Percentiles rank a stretch among this genome's conserved stretches.
phyloP scores from a whole-genome alignment of 2,113 vertebrate genomes.

The Rostratula benghalensis region DNA sequence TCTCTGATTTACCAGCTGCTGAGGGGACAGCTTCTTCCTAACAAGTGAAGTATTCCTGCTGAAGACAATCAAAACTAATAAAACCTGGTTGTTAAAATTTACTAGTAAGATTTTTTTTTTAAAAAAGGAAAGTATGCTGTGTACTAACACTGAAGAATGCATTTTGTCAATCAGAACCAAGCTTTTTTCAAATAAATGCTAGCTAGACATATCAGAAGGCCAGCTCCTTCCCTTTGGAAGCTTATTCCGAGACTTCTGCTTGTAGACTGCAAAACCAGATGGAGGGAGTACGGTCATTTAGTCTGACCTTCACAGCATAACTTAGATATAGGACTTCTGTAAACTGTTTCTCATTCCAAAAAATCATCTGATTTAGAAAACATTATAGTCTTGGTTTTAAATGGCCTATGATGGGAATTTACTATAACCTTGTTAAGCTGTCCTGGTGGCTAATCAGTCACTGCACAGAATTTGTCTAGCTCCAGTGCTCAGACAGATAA shows the following conservation, averaged over 20 bases:
- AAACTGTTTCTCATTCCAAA: neutral
- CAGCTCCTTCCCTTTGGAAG: neutral
- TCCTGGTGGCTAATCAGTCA: neutral
- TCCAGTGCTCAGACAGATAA: conserved; percentile 17
- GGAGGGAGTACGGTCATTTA: neutral
- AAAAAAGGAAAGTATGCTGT: neutral
- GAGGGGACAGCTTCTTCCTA: neutral
- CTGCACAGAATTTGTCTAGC: neutral
- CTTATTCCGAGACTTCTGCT: neutral
- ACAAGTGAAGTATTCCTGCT: neutral
- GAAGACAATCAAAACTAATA: neutral
- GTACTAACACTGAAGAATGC: neutral
- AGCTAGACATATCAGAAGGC: neutral
- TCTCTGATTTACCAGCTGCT: conserved; percentile 5
- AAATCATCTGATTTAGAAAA: neutral
- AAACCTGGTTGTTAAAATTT: neutral
- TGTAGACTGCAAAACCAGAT: neutral
- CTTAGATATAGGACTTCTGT: neutral
- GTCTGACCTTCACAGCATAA: neutral
- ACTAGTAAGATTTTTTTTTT: neutral
- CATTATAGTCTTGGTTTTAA: neutral
- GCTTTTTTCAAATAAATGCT: neutral
- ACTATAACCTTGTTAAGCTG: neutral
- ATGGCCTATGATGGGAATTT: neutral
- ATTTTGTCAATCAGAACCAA: neutral